These are phyloP conservation scores for Sympetrum striolatum DNA, from an alignment of 2,888 invertebrate genomes.

Conservation along the genomic window DNA sequence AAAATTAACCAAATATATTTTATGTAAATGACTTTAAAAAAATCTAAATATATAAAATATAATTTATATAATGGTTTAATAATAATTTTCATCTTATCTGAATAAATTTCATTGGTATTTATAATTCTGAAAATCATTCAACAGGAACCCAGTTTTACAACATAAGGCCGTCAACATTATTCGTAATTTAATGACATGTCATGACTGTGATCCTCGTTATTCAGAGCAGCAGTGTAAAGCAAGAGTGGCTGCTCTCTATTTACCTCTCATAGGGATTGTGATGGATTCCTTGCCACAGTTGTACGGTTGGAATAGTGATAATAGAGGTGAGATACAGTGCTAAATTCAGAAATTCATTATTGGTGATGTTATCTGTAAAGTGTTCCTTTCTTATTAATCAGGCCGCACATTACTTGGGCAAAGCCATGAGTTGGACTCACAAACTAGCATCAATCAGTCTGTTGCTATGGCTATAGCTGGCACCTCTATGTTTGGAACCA, in stretches of 20 bases:
- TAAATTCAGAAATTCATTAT: constrained; percentile 51
- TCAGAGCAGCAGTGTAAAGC: constrained; percentile 72
- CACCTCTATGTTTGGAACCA: constrained; percentile 53
- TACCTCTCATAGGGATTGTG: constrained; percentile 84
- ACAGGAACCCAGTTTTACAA: constrained; percentile 78
- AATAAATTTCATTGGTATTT: too few species aligned
- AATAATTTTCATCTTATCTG: too few species aligned
- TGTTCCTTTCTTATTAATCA: neutral
- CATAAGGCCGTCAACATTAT: constrained; percentile 85
- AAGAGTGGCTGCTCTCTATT: constrained; percentile 86
- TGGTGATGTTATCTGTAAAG: neutral
- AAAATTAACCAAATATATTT: too few species aligned
- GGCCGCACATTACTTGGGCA: constrained; percentile 45
- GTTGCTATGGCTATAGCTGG: constrained; percentile 78
- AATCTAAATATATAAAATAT: too few species aligned
- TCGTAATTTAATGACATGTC: constrained; percentile 81
- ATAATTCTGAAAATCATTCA: neutral
- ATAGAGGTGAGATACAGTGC: constrained; percentile 50
- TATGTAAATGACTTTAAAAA: too few species aligned
- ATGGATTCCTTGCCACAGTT: constrained; percentile 85
- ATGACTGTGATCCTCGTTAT: constrained; percentile 90
- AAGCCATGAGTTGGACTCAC: constrained; percentile 47
- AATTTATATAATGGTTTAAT: too few species aligned
- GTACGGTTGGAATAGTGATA: constrained; percentile 68
- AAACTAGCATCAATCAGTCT: constrained; percentile 66